Base-by-base conservation (phyloP, 2,888 invertebrate species). In the Drosophila diplacantha region DNA sequence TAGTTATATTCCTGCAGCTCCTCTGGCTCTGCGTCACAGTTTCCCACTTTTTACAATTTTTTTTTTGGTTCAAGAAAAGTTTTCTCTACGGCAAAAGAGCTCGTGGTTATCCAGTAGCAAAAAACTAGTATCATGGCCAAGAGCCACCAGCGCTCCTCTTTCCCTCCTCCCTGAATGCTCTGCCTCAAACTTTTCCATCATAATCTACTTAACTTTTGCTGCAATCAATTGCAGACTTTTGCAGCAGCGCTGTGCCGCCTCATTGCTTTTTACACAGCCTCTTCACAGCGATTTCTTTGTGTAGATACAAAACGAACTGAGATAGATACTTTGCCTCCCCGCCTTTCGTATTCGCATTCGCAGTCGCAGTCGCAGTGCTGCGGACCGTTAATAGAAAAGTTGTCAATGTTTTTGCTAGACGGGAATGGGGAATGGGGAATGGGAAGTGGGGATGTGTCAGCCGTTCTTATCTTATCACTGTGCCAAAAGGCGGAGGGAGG, bases 161-260 rank as follows among this genome's bases (percentile, higher is more conserved):
- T 46, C 57, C 26, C 26, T 24, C 26, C 4, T 3, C 62, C 59
- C 65, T 16, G 16, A 3, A 8, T 34, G 34, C 34, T 3, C 34
- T 6, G 53, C 37, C 65, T 39, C 53, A 83, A 80, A 80, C 62
- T 80, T 83, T 82, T 80, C 79, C 83, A 83, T 83, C 79, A 83
- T 80, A 80, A 80, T 80, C 81, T 80, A 83, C 79, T 80, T 79
- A 83, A 83, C 83, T 81, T 83, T 83, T 79, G 77, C 83, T 81
- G 74, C 81, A 80, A 83, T 79, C 83, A 79, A 79, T 82, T 82
- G 78, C 81, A 73, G 75, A 56, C 73, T 76, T 70, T 55, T 57
- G 72, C 59, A 60, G 71, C 39, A 41, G 29, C 60, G 43, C 18
- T 52, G 56, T 61, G 62, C 70, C 72, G 83, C 81, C 71, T 81